Base-by-base conservation (phyloP, 1,140 invertebrate species). In the Drosophila nigrodunni region DNA sequence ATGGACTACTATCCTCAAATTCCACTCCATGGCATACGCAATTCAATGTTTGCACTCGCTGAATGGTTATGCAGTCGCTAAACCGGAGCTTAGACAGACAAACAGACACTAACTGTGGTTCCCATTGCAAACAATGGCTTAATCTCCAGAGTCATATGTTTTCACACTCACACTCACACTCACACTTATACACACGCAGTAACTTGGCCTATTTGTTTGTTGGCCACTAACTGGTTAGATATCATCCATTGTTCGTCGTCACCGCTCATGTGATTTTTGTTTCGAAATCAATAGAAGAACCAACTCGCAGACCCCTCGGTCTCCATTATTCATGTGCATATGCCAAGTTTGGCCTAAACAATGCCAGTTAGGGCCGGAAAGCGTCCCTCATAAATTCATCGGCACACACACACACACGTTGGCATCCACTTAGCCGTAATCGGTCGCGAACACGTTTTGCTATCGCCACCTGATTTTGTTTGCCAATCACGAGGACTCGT, bases 61-160 rank as follows among this genome's bases (percentile, higher is more conserved):
- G 49, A 57, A 69, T 77, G 58, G 66, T 35, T 76, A 76, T 76
- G 82, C 82, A 88, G 68, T 66, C 65, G 77, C 82, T 89, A 90
- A 87, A 72, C 83, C 80, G 77, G 77, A 74, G 74, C 78, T 89
- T 77, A 89, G 77, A 74, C 72, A 77, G 77, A 66, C 77, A 89
- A 74, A 74, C 72, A 77, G 77, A 66, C 78, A 59, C 66, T 80
- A 58, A 47, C 67, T 83, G 66, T 66, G 74, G 75, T 66, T 74
- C 50, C 74, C 72, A 79, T 79, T 81, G 64, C 77, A 82, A 89
- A 90, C 87, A 90, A 90, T 87, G 67, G 82, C 87, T 90, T 89
- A 89, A 89, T 89, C 85, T 90, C 87, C 60, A 77, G 86, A 86
- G 86, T 90, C 87, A 90, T 90, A 90, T 86, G 80, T 82, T 74